phyloP scores from a whole-genome alignment of 1,140 invertebrate species.

The Lepidurus couesii region DNA sequence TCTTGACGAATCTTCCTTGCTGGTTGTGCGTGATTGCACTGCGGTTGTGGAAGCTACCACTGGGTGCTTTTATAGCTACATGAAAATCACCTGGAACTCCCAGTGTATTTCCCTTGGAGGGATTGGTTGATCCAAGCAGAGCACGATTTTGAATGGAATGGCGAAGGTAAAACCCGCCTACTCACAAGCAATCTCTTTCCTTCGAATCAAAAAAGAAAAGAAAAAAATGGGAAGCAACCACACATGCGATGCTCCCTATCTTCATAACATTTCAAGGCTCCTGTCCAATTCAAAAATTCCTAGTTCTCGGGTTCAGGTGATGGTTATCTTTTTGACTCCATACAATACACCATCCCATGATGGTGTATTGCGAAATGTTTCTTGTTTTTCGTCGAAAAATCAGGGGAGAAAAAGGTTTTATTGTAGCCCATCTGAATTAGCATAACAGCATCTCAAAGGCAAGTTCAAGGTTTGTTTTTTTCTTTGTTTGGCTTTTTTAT shows the following conservation, averaged over 20 bases:
- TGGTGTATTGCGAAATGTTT: not conserved
- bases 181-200: not conserved
- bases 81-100: not conserved
- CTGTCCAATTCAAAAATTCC: no score
- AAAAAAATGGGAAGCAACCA: not conserved
- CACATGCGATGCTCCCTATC: no score
- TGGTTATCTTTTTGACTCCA: no score
- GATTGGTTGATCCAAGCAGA: not conserved
- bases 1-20: conserved; percentile 10
- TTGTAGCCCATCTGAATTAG: not conserved
- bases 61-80: not conserved
- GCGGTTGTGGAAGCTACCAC: not conserved
- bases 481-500: not conserved
- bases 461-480: not conserved
- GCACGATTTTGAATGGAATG: not conserved
- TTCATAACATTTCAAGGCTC: no score
- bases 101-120: not conserved
- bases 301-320: no score
- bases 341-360: no score
- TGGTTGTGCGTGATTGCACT: not conserved
- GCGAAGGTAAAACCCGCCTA: not conserved
- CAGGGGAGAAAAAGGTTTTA: not conserved
- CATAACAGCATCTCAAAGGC: not conserved
- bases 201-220: not conserved
- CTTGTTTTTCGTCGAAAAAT: not conserved